Base-by-base conservation (phyloP, 2,113 vertebrate species). In the Nothobranchius kuhntae region DNA sequence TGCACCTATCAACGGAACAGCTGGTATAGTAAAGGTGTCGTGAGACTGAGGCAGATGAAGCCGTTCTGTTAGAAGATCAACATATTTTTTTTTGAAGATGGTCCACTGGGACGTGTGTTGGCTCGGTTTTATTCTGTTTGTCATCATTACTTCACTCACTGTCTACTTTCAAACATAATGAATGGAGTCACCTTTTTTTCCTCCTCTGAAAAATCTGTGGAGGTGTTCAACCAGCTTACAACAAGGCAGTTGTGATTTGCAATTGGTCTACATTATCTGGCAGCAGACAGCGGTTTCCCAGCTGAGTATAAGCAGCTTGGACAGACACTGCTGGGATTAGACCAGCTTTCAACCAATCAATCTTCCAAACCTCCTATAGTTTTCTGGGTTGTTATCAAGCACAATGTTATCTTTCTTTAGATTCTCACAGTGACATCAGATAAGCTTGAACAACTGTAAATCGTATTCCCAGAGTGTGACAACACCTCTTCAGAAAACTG, bases 401-500 rank as follows among this genome's bases (percentile, higher is more conserved):
- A 61, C 72, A 76, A 78, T 65, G 54, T 69, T 68, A 72, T 77
- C 63, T 73, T 68, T 82, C 50, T 65, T 65, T 52, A 71, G 52
- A 48, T 38, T 55, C 67, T 71, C 77, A 74, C 62, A 63, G 71
- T 38, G 13, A 66, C 76, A 78, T 85, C 61, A 85, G 73, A 80
- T 82, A 60, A 53, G 71, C 66, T 80, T 62, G 77, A 83, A 71
- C 74, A 82, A 84, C 77, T 84, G 83, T 81, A 87, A 84, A 89
- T 84, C 85, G 81, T 78, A 87, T 88, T 89, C 86, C 72, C 64
- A 47, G 40, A 62, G 73, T 89, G 86, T 84, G 72, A 84, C 86
- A 78, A 87, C 86, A 86, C 82, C 83, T 89, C 73, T 63, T 79
- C 83, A 73, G 74, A 82, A 87, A 86, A 58, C 81, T 83, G 89